These are phyloP conservation scores for Leptopilina drosophilae DNA, from an alignment of 2,888 invertebrate species.

Conservation along the genomic window DNA sequence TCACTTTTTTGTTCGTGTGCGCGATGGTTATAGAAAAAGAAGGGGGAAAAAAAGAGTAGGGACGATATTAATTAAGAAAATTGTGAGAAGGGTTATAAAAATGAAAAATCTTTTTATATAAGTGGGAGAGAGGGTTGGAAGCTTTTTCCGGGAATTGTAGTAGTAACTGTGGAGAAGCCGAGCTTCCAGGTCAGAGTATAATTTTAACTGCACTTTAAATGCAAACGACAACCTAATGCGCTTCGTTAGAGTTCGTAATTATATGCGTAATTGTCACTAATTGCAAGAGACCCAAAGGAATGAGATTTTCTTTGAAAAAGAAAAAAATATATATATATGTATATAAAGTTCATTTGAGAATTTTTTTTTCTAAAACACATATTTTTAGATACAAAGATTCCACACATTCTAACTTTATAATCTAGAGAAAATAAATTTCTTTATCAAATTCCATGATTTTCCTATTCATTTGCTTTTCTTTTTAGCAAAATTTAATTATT, in stretches of 20 bases:
- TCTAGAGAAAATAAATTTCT: no score
- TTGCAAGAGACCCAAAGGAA: conserved; percentile 13
- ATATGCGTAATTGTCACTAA: conserved; percentile 27
- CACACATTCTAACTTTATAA: no score
- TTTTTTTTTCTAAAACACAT: not conserved
- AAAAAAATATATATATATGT: not conserved
- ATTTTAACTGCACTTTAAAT: conserved; percentile 30
- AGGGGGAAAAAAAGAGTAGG: no score
- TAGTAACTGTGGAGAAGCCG: not conserved
- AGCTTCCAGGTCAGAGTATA: conserved; percentile 23
- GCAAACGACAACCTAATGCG: conserved; percentile 18
- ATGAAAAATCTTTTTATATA: conserved; percentile 9
- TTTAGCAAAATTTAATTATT: no score
- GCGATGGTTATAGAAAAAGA: not conserved
- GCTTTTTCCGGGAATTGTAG: conserved; percentile 3
- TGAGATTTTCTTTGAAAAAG: conserved; percentile 14
- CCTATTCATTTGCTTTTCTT: not conserved
- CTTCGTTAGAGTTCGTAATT: conserved; percentile 18
- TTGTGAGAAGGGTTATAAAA: not conserved
- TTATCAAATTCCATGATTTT: not conserved
- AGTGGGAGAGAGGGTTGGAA: not conserved
- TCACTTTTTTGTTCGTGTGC: not conserved
- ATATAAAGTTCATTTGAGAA: not conserved
- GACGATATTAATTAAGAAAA: conserved; percentile 1
- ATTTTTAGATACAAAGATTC: no score